A percentile compares a stretch with the other conserved stretches of the same genome.
These are phyloP conservation scores for Halcyon leucocephala DNA, from an alignment of 2,797 vertebrate genomes.

Conservation along the genomic window DNA sequence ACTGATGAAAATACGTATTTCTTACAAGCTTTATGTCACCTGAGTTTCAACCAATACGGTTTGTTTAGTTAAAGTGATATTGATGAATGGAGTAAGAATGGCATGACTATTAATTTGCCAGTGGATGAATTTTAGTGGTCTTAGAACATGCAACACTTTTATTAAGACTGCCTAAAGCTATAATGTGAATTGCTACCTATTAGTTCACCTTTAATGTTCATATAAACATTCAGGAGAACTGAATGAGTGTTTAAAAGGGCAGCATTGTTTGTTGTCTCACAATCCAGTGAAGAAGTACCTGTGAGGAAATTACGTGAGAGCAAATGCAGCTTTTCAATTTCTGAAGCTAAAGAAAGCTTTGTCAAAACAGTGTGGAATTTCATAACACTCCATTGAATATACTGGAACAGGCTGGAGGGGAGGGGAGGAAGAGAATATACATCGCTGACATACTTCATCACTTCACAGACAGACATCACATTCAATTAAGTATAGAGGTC, in stretches of 20 bases:
- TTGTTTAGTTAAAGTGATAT: background rate
- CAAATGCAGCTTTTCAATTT: conserved; percentile 1
- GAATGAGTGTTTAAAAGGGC: background rate
- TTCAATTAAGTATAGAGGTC: conserved; percentile 75
- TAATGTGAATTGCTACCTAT: background rate
- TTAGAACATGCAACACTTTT: background rate
- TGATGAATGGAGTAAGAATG: background rate
- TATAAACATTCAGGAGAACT: background rate
- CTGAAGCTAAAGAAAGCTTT: conserved; percentile 55
- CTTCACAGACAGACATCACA: conserved; percentile 63
- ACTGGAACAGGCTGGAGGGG: background rate
- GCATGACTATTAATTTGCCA: background rate
- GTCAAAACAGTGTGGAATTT: conserved; percentile 18
- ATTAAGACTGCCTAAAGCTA: background rate
- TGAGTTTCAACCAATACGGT: background rate
- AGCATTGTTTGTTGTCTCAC: background rate
- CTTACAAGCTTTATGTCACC: background rate
- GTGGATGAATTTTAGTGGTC: background rate
- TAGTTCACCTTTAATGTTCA: background rate
- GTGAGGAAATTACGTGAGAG: background rate
- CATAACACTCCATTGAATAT: conserved; percentile 19
- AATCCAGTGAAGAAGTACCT: background rate
- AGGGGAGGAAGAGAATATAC: conserved; percentile 27
- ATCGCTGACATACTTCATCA: conserved; percentile 65
- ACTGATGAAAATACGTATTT: background rate